phyloP scores from a whole-genome alignment of 2,797 vertebrate genomes.

The Pipistrellus pygmaeus region DNA sequence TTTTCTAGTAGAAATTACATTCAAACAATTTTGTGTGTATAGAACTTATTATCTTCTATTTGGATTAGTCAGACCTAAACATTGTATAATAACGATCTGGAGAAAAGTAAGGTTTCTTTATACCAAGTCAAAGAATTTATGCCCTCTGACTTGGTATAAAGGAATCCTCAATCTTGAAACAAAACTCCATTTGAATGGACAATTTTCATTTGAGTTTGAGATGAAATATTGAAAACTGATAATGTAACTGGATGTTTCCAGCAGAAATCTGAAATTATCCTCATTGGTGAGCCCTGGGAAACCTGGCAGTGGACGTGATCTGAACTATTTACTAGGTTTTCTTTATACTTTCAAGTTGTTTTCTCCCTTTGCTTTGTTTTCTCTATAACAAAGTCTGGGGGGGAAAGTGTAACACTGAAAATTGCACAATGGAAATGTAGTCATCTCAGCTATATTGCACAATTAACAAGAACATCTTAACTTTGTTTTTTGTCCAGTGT shows the following conservation, averaged over 20 bases:
- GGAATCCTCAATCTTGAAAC: constrained; percentile 40
- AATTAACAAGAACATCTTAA: constrained; percentile 65
- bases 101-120: constrained; percentile 38
- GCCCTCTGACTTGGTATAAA: constrained; percentile 53
- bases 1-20: constrained; percentile 13
- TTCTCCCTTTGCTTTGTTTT: constrained; percentile 68
- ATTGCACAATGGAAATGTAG: constrained; percentile 68
- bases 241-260: constrained; percentile 21
- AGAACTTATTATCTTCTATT: constrained; percentile 4
- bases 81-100: constrained; percentile 2
- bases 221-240: constrained; percentile 63
- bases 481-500: constrained; percentile 65
- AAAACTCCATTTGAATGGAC: constrained; percentile 32
- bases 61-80: constrained; percentile 28
- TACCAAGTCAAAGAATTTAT: neutral
- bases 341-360: constrained; percentile 67
- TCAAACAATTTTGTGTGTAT: neutral
- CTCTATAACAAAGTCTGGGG: constrained; percentile 62
- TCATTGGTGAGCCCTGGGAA: constrained; percentile 53
- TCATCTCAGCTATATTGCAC: constrained; percentile 52
- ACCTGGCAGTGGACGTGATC: neutral
- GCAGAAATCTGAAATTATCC: constrained; percentile 61
- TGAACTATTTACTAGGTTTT: constrained; percentile 63
- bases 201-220: constrained; percentile 57
- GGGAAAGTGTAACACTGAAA: constrained; percentile 43